Conservation (phyloP, 2,113 vertebrate genomes). For the Thunnus maccoyii region DNA sequence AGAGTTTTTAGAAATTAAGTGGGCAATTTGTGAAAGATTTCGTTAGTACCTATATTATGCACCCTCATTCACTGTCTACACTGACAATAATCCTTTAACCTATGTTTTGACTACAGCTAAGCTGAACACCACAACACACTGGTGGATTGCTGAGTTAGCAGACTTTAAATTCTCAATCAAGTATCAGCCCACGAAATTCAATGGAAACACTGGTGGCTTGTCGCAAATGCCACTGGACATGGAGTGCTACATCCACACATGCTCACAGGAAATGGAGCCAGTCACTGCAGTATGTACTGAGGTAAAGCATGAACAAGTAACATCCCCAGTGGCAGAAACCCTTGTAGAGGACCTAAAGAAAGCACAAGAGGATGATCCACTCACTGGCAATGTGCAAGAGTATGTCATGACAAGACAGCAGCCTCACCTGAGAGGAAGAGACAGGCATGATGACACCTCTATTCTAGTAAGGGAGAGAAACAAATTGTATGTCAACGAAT, state of each 20-base stretch:
- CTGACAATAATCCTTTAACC: not conserved
- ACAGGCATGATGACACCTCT: not conserved
- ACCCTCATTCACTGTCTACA: not conserved
- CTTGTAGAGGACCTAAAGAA: not conserved
- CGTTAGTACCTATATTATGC: not conserved
- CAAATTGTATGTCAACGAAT: not conserved
- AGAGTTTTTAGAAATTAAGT: conserved; percentile 2
- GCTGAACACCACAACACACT: not conserved
- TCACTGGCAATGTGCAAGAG: not conserved
- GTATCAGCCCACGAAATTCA: no score
- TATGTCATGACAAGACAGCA: not conserved
- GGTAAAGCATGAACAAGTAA: no score
- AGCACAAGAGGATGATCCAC: not conserved
- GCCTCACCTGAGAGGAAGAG: not conserved
- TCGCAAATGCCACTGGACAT: not conserved
- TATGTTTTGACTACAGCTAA: not conserved
- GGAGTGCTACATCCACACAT: not conserved
- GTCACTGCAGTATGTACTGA: no score
- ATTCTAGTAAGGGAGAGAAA: not conserved
- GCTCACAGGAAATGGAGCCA: not conserved
- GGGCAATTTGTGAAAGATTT: conserved; percentile 7
- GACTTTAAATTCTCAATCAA: no score
- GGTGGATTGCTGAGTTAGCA: not conserved
- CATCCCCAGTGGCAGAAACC: not conserved
- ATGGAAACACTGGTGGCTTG: not conserved